Conservation (phyloP, 2,888 invertebrate genomes). For the Oscheius sp. region DNA sequence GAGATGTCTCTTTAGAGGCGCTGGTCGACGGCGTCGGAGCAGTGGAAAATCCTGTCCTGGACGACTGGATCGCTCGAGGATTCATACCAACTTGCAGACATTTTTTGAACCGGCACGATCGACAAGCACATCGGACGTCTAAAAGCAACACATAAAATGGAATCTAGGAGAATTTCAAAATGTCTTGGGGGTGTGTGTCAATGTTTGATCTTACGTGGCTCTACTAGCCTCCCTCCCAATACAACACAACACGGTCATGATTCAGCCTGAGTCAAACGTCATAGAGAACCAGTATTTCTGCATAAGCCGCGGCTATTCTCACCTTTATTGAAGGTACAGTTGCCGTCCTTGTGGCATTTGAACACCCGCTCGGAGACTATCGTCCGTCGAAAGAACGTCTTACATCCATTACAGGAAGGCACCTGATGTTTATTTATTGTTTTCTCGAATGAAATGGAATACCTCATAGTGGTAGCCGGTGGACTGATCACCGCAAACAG, state of each 20-base stretch:
- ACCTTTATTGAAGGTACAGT: constrained; percentile 46
- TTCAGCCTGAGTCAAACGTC: constrained; percentile 24
- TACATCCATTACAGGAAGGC: constrained; percentile 37
- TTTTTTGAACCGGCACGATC: constrained; percentile 44
- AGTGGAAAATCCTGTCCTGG: constrained; percentile 7
- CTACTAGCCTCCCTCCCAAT: neutral
- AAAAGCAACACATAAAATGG: neutral
- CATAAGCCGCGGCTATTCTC: constrained; percentile 14
- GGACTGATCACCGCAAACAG: constrained; percentile 46
- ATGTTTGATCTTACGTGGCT: constrained; percentile 23
- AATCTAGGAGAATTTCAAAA: neutral
- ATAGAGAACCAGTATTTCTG: constrained; percentile 17
- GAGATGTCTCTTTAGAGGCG: constrained; percentile 26
- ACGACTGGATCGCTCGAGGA: constrained; percentile 32
- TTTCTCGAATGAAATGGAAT: constrained; percentile 20
- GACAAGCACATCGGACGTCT: constrained; percentile 46
- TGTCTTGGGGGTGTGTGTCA: constrained; percentile 2
- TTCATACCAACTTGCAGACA: constrained; percentile 46
- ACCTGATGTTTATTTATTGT: neutral
- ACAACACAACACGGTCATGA: neutral
- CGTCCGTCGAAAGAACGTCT: constrained; percentile 47
- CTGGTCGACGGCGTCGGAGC: neutral
- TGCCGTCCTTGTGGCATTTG: constrained; percentile 46
- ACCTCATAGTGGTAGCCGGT: constrained; percentile 52
- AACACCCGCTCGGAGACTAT: constrained; percentile 44